Base-by-base conservation (phyloP, 2,888 invertebrate genomes). In the Belgica antarctica region DNA sequence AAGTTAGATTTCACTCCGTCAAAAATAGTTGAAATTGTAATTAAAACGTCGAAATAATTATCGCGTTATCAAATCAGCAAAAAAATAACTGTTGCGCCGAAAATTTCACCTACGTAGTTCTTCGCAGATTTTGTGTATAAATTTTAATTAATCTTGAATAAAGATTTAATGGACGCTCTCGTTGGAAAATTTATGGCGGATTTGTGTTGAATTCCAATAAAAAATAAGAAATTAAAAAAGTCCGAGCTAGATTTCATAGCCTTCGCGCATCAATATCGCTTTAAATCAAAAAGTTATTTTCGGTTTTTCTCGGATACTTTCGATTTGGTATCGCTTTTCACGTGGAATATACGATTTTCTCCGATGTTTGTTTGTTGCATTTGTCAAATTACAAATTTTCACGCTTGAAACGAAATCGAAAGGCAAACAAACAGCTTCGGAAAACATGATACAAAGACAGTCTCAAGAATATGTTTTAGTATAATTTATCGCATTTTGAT, bases 211-310 rank as follows among this genome's bases (percentile, higher is more conserved):
- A 41, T 46, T 65, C 15, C 25, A 19, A 47, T 36, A 36, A 65
- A 47, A 15, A 25, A 27, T n/a, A 10, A 62, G 36, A 47, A 15
- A 5, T 34, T 34, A 47, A 12, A 57, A 57, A 10, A 22, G 22
- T 7, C 2, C 57, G 57, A 22, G 57, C 1, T n/a, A 59, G 17
- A 24, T 63, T 63, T 41, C 17, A 41, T 63, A 36, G 10, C 41
- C 31, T 41, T 57, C n/a, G 27, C 25, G 1, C 59, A 59, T 65
- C 65, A 22, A 65, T 65, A 41, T 65, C 65, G 41, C 27, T 47
- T 27, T 65, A 65, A 65, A 65, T 65, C 65, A 65, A 65, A n/a
- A n/a, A 65, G 24, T 17, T 65, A 65, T 65, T 65, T 65, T 65
- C 47, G 47, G 47, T n/a, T 25, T 46, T 65, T 41, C 36, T 24